A percentile compares a stretch with the other conserved stretches of the same genome.
Conservation (phyloP, 2,113 vertebrate species). For the Oryzias celebensis region DNA sequence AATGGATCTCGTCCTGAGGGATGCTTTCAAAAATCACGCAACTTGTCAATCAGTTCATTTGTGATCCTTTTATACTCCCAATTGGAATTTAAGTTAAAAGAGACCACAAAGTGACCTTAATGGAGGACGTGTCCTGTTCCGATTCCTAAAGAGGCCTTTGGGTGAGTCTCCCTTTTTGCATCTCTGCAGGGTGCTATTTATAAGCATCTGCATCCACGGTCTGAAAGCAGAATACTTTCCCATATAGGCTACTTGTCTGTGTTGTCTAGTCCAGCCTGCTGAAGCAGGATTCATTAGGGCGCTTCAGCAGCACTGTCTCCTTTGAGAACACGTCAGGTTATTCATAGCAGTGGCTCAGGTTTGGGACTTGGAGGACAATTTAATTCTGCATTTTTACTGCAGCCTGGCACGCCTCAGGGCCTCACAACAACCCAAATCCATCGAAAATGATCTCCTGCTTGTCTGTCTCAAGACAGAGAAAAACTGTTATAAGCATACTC, state of each 20-base stretch:
- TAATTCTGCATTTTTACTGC: conserved; percentile 34
- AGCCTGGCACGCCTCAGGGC: conserved; percentile 31
- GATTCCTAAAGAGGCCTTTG: conserved; percentile 1
- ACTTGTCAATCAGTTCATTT: conserved; percentile 41
- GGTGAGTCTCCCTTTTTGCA: conserved; percentile 1
- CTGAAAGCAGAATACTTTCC: conserved; percentile 9
- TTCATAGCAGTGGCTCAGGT: conserved; percentile 62
- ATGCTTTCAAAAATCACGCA: conserved; percentile 38
- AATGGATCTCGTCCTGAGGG: conserved; percentile 58
- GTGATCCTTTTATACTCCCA: conserved; percentile 35
- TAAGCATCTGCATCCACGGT: not conserved
- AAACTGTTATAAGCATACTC: conserved; percentile 31
- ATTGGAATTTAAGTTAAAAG: conserved; percentile 24
- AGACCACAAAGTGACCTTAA: conserved; percentile 50
- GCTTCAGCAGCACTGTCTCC: conserved; percentile 35
- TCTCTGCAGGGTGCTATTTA: conserved; percentile 1
- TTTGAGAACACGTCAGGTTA: conserved; percentile 61
- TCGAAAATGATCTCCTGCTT: conserved; percentile 18
- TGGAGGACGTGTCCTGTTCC: conserved; percentile 37
- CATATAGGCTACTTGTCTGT: not conserved
- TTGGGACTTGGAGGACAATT: conserved; percentile 33
- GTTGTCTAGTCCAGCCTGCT: conserved; percentile 24
- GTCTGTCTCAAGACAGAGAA: conserved; percentile 12
- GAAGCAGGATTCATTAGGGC: conserved; percentile 53
- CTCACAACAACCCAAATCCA: conserved; percentile 39